Conservation (phyloP, 2,797 vertebrate species). For the Huso huso region DNA sequence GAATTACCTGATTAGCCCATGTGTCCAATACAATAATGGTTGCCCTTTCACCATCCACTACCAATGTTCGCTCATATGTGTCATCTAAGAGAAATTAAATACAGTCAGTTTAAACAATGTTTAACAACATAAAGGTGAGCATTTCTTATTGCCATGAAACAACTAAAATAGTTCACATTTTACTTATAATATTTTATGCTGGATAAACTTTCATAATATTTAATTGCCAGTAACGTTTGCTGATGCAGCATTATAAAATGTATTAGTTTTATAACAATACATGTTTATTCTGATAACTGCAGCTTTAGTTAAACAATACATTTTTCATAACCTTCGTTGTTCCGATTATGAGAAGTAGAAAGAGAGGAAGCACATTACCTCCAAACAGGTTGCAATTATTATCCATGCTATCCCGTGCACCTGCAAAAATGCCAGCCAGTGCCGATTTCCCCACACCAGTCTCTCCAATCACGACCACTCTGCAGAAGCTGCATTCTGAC, state of each 20-base stretch:
- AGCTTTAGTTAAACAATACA: no score
- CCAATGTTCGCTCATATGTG: constrained; percentile 72
- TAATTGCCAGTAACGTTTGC: no score
- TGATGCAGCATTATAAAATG: no score
- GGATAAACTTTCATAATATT: no score
- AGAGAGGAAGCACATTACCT: constrained; percentile 52
- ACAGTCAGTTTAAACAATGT: not conserved
- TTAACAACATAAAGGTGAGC: no score
- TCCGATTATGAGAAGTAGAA: no score
- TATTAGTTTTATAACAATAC: no score
- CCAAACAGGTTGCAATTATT: constrained; percentile 76
- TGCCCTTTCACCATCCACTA: constrained; percentile 84
- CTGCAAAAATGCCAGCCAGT: constrained; percentile 83
- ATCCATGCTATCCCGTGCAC: constrained; percentile 82
- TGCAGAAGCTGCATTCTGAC: constrained; percentile 60
- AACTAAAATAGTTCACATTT: no score
- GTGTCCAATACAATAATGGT: constrained; percentile 78
- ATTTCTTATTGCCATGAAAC: no score
- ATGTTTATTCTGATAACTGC: no score
- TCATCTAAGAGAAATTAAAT: constrained; percentile 68
- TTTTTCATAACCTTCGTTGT: no score
- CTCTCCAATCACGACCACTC: constrained; percentile 84
- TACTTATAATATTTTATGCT: no score
- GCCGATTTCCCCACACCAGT: constrained; percentile 85
- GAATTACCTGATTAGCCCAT: constrained; percentile 78